Percentiles rank a stretch among this genome's conserved stretches.
These are phyloP conservation scores for Cyclura pinguis DNA, from an alignment of 2,797 vertebrate genomes.

Conservation along the genomic window DNA sequence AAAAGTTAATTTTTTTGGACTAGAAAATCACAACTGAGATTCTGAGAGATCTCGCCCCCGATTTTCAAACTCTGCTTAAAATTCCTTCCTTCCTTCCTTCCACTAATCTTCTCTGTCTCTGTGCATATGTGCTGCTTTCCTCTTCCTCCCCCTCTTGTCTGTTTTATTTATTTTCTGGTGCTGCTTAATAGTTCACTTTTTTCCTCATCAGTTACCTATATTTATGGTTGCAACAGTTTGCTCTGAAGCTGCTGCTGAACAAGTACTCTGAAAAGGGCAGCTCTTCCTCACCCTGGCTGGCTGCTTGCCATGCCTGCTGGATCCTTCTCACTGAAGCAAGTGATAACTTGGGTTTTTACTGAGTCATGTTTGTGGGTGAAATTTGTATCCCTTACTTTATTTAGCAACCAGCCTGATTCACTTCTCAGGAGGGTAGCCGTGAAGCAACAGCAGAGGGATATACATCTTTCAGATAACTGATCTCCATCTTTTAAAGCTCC, in stretches of 20 bases:
- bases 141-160: too few relatives aligned
- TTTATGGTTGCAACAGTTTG: background rate
- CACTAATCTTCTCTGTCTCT: background rate
- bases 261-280: background rate
- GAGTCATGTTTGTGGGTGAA: constrained; percentile 35
- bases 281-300: background rate
- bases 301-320: background rate
- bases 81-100: background rate
- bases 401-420: constrained; percentile 33
- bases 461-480: constrained; percentile 25
- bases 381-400: constrained; percentile 23
- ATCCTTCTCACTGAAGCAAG: background rate
- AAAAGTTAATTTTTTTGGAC: too few relatives aligned
- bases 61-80: background rate
- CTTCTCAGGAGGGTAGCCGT: background rate
- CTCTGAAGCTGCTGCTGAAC: background rate
- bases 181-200: background rate
- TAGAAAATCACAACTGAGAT: too few relatives aligned
- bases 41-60: too few relatives aligned
- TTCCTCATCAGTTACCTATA: background rate
- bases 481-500: background rate
- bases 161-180: background rate
- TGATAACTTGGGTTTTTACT: constrained; percentile 21
- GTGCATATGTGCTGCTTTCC: background rate
- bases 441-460: constrained; percentile 18